phyloP scores from a whole-genome alignment of 2,113 vertebrate genomes.

The Symphodus melops region DNA sequence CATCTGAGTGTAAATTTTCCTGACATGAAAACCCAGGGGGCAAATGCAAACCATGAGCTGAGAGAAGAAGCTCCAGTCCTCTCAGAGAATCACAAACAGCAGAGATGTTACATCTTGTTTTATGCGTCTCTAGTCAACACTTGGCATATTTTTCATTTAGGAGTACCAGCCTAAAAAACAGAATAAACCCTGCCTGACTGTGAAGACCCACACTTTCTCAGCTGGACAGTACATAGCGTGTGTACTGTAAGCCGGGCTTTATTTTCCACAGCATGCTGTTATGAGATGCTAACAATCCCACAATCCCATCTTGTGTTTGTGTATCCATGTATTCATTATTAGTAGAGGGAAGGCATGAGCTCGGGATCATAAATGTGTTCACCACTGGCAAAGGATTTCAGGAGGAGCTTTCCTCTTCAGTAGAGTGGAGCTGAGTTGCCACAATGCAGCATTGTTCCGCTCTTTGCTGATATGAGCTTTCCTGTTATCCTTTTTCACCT shows the following conservation, averaged over 20 bases:
- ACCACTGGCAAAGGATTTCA: slow-evolving; percentile 48
- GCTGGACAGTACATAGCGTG: slow-evolving; percentile 45
- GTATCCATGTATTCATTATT: slow-evolving; percentile 63
- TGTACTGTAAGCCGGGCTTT: slow-evolving; percentile 52
- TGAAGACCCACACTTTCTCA: slow-evolving; percentile 20
- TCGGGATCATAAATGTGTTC: slow-evolving; percentile 54
- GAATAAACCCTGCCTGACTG: not conserved
- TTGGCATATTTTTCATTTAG: slow-evolving; percentile 17
- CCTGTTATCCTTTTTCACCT: slow-evolving; percentile 65
- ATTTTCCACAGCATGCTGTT: slow-evolving; percentile 56
- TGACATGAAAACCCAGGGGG: slow-evolving; percentile 19
- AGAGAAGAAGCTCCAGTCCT: not conserved
- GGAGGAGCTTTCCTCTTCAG: slow-evolving; percentile 31
- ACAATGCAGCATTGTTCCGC: slow-evolving; percentile 51
- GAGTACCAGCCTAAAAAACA: slow-evolving; percentile 5
- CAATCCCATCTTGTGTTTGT: slow-evolving; percentile 63
- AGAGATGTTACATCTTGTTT: slow-evolving; percentile 17
- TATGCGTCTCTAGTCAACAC: not conserved
- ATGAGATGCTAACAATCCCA: slow-evolving; percentile 54
- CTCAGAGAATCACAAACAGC: slow-evolving; percentile 24
- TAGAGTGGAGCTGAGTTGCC: slow-evolving; percentile 44
- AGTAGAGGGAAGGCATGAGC: slow-evolving; percentile 23
- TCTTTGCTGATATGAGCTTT: slow-evolving; percentile 44
- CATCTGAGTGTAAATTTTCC: slow-evolving; percentile 7
- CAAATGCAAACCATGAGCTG: slow-evolving; percentile 11